Percentiles rank a stretch among this genome's conserved stretches.
Evolutionary conservation across 2,113 vertebrate species (phyloP).

Genomic region (Pipra filicauda): DNA sequence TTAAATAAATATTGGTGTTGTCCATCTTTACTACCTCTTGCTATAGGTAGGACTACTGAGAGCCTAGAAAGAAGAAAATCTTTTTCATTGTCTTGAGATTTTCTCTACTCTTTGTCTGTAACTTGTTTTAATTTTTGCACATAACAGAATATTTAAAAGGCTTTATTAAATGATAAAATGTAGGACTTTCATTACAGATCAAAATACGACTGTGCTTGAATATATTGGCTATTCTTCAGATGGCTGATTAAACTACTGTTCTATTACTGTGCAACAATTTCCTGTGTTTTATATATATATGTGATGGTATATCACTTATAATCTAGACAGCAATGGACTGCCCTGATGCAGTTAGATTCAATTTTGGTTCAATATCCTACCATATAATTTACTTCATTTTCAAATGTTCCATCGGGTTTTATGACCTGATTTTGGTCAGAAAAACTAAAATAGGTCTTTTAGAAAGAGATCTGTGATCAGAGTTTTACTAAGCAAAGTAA

Average conservation of each 20-base stretch:
- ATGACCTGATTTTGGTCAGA: slow-evolving; percentile 11
- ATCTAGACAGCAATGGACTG: slow-evolving; percentile 26
- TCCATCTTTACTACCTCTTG: background rate
- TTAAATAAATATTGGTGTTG: background rate
- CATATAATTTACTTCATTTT: slow-evolving; percentile 56
- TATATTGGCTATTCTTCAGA: slow-evolving; percentile 33
- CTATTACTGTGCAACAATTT: slow-evolving; percentile 70
- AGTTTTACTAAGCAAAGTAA: background rate
- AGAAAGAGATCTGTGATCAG: background rate
- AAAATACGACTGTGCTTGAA: slow-evolving; percentile 51
- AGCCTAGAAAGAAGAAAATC: background rate
- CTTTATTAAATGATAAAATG: slow-evolving; percentile 59
- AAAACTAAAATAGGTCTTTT: background rate
- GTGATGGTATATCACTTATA: slow-evolving; percentile 41
- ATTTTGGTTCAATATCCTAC: slow-evolving; percentile 54
- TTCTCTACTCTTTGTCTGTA: background rate
- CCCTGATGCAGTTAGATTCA: slow-evolving; percentile 56
- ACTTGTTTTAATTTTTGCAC: background rate
- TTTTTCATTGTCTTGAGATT: background rate
- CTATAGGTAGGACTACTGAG: background rate
- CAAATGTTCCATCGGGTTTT: slow-evolving; percentile 52
- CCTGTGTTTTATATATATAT: slow-evolving; percentile 58
- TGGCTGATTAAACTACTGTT: slow-evolving; percentile 58
- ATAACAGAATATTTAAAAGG: slow-evolving; percentile 13
- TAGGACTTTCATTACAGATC: slow-evolving; percentile 37